These are phyloP conservation scores for Marcusenius ussheri DNA, from an alignment of 2,113 vertebrate genomes.

Conservation along the genomic window DNA sequence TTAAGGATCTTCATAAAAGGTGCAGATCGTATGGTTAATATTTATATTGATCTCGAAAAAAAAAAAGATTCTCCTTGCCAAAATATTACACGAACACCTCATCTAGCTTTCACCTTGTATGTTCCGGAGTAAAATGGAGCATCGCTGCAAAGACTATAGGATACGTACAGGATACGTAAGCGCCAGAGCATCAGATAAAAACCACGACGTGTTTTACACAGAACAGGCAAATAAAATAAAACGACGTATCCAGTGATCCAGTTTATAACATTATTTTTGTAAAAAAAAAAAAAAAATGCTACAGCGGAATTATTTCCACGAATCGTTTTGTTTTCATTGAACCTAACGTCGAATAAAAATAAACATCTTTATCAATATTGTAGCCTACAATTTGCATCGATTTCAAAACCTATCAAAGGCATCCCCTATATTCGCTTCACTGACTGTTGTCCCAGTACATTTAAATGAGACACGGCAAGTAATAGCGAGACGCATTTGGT, in stretches of 20 bases:
- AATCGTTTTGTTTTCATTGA: background rate
- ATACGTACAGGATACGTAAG: conserved; percentile 1
- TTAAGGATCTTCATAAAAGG: background rate
- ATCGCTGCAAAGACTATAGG: background rate
- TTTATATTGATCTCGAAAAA: background rate
- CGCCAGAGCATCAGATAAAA: background rate
- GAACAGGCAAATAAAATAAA: background rate
- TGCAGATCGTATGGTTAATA: background rate
- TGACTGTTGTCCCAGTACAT: background rate
- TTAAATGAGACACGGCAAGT: background rate
- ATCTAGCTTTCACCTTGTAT: background rate
- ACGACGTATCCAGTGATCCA: background rate
- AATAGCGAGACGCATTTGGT: background rate
- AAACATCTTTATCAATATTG: background rate
- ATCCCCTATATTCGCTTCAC: background rate
- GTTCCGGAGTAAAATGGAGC: background rate
- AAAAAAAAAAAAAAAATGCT: background rate
- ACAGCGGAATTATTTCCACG: background rate
- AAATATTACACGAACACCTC: background rate
- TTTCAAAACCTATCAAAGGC: background rate
- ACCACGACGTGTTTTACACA: background rate
- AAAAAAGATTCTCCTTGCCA: background rate
- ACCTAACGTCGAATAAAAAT: background rate
- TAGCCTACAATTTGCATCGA: background rate
- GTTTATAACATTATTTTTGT: background rate